Evolutionary conservation across 1,140 invertebrate genomes (phyloP), one percentile per base, ranked within the genome.

Genomic region (Cydia amplana): DNA sequence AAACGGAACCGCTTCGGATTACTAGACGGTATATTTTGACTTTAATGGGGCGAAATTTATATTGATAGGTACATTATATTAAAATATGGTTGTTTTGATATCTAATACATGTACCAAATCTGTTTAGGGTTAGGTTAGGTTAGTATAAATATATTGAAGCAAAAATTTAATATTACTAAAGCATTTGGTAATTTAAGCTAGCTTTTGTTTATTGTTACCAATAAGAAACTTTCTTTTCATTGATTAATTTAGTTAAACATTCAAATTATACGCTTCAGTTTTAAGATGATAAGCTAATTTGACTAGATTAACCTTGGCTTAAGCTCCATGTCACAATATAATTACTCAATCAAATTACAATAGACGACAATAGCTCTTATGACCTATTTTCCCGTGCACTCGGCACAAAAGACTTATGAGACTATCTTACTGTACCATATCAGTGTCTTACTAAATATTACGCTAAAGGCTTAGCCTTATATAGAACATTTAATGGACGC

Each of bases 401-500:
- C 16, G 16, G 2, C 10, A 70, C 65, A 70, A 40, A 40, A 20
- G 64, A 70, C 65, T 70, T 70, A 28, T 70, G 65, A 36, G 18
- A 43, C 14, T 36, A 65, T 40, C n/a, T 36, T 20, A 60, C 32
- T 40, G 14, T 18, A 2, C 65, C 14, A 70, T 46, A 64, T 25
- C 63, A 64, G 63, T 64, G 63, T 18, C 12, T 5, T 14, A 64
- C 23, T 64, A 25, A 64, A 64, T 18, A 25, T 64, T 64, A 64
- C 28, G 60, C 20, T 25, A 64, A 28, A 20, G 20, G 20, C 23
- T 14, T 14, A 67, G 23, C 64, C 64, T 14, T n/a, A 32, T 36
- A 32, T 67, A 51, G 25, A 28, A 28, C 4, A 67, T 67, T 67
- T 67, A 67, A 67, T 67, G 25, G 64, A 67, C 25, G 28, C 64